Evolutionary conservation across 2,113 vertebrate genomes (phyloP).

Genomic region (Eulemur macaco): DNA sequence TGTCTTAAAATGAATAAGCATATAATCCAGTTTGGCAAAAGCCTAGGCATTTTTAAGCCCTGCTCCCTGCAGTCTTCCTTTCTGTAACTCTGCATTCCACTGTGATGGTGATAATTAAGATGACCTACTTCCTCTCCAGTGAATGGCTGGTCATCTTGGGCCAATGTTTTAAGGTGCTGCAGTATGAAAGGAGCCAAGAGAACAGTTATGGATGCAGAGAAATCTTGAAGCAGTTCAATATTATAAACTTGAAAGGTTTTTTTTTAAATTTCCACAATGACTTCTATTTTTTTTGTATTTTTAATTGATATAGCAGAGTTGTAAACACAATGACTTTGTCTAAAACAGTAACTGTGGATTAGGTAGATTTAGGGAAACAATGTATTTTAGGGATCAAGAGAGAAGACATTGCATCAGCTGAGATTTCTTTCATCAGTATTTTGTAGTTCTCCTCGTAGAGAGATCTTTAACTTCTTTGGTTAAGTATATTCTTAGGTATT

Average conservation of each 20-base stretch:
- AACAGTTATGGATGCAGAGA: neutral
- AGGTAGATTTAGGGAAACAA: neutral
- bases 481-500: too few species aligned
- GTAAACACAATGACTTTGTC: neutral
- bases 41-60: neutral
- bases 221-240: neutral
- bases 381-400: neutral
- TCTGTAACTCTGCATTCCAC: neutral
- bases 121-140: neutral
- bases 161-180: neutral
- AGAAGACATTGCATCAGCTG: neutral
- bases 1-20: constrained; percentile 15
- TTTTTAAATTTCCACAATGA: neutral
- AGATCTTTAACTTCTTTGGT: too few species aligned
- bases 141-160: neutral
- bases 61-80: neutral
- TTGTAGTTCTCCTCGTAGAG: too few species aligned
- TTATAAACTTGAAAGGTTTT: neutral
- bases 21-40: neutral
- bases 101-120: constrained; percentile 28
- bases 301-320: neutral
- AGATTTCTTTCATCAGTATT: too few species aligned
- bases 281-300: neutral
- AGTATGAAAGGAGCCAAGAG: neutral
- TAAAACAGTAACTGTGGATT: neutral